phyloP scores from a whole-genome alignment of 1,140 invertebrate genomes.

The Coptotermes formosanus region DNA sequence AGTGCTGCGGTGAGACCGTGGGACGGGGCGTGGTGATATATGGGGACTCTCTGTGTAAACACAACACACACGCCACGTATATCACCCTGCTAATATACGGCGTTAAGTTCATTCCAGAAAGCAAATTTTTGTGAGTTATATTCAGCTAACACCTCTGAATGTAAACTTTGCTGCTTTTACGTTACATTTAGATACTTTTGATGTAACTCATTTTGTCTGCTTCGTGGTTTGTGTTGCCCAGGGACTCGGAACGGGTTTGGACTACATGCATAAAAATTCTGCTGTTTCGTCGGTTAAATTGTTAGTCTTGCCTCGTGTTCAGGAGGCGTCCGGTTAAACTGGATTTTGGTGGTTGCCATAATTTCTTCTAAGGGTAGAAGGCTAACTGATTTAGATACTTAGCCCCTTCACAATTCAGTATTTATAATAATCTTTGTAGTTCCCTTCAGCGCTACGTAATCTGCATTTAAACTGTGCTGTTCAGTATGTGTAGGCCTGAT shows the following conservation, averaged over 20 bases:
- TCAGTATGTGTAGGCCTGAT: too few species aligned
- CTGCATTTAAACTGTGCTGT: too few species aligned
- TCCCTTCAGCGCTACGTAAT: too few species aligned
- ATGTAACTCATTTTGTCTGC: not conserved
- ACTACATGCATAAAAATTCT: not conserved
- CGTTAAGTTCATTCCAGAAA: not conserved
- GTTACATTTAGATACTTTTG: not conserved
- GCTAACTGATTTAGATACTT: too few species aligned
- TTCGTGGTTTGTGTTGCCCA: not conserved
- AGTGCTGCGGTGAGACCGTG: not conserved
- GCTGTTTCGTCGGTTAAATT: too few species aligned
- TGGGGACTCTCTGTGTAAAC: not conserved
- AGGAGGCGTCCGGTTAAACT: too few species aligned
- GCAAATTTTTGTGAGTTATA: slow-evolving; percentile 17
- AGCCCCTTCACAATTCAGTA: too few species aligned
- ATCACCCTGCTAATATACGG: not conserved
- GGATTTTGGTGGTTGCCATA: too few species aligned
- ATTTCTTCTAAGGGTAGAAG: too few species aligned
- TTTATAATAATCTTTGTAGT: too few species aligned
- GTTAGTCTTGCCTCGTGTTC: too few species aligned
- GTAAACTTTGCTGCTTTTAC: not conserved
- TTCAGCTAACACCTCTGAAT: not conserved
- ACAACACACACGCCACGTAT: not conserved
- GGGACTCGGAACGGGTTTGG: not conserved
- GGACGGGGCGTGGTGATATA: not conserved